Percentiles rank a stretch among this genome's conserved stretches.
Conservation (phyloP, 2,113 vertebrate species). For the Lonchura striata region DNA sequence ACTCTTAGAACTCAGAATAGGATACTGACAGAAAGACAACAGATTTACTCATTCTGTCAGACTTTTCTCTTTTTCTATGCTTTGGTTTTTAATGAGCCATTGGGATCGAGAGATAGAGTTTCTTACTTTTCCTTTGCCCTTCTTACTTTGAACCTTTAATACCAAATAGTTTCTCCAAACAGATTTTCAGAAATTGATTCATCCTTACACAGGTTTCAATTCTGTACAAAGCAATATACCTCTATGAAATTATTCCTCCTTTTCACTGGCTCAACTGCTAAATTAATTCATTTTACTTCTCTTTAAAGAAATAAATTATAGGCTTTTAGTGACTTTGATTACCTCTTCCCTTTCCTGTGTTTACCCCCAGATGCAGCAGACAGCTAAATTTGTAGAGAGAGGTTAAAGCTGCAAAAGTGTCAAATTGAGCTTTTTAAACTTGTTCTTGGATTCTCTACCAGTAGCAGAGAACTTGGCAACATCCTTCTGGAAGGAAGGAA, state of each 20-base stretch:
- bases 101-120: not conserved
- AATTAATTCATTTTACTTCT: not conserved
- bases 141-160: not conserved
- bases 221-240: not conserved
- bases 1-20: not conserved
- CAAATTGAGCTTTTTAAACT: not conserved
- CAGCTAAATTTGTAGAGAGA: not conserved
- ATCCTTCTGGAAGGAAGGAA: slow-evolving; percentile 51
- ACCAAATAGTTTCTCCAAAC: not conserved
- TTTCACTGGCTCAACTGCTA: not conserved
- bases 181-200: not conserved
- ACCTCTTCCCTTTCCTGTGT: not conserved
- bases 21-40: not conserved
- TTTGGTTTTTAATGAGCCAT: not conserved
- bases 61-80: not conserved
- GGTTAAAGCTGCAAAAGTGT: not conserved
- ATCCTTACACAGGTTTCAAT: not conserved
- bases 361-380: not conserved
- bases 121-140: not conserved
- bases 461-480: slow-evolving; percentile 30
- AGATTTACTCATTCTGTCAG: not conserved
- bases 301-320: not conserved
- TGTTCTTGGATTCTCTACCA: not conserved
- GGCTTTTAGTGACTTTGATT: not conserved
- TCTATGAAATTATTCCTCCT: not conserved